Conservation (phyloP, 2,797 vertebrate genomes). For the Spinus pinus region DNA sequence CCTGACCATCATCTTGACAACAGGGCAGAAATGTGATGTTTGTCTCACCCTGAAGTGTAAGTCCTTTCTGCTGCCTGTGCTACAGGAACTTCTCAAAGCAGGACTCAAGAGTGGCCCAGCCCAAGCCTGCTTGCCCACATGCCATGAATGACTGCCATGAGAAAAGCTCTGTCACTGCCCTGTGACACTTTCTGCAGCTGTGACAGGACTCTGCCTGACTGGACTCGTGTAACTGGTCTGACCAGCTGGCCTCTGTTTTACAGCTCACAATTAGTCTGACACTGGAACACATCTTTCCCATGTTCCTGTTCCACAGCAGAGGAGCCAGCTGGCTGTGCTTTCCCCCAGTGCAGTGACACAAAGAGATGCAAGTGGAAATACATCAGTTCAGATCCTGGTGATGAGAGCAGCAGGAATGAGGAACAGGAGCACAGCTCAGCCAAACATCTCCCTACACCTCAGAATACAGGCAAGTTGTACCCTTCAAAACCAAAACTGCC, state of each 20-base stretch:
- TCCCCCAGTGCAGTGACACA: background rate
- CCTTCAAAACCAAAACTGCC: background rate
- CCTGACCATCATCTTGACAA: fast-evolving
- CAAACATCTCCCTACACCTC: background rate
- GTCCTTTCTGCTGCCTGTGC: background rate
- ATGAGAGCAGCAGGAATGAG: background rate
- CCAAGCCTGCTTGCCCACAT: background rate
- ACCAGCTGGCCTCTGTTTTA: background rate
- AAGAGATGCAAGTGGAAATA: background rate
- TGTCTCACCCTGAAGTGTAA: fast-evolving
- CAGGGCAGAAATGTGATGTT: fast-evolving
- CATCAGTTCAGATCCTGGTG: background rate
- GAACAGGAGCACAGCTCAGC: background rate
- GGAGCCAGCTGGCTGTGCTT: background rate
- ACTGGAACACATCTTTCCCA: background rate
- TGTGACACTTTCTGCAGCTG: background rate
- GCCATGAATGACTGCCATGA: background rate
- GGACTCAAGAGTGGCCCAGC: background rate
- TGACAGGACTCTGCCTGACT: background rate
- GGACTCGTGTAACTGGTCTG: background rate
- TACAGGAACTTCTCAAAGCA: background rate
- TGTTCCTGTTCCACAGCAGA: background rate
- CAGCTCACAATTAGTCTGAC: background rate
- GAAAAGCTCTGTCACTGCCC: background rate
- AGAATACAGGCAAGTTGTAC: background rate